Evolutionary conservation across 2,113 vertebrate genomes (phyloP).

Genomic region (Cyanocitta stelleri): DNA sequence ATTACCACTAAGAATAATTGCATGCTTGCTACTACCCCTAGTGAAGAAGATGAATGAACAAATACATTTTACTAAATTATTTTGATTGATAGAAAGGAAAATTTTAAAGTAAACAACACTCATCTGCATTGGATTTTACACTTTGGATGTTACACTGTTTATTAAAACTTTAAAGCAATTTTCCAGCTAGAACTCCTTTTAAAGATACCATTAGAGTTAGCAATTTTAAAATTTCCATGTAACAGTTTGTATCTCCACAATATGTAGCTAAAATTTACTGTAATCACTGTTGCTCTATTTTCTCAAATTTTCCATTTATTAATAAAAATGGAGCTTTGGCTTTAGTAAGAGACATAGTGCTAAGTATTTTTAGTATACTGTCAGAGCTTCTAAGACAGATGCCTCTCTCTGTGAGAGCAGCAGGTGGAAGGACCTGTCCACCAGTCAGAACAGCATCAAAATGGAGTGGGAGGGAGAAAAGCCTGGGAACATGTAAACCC

Average conservation of each 20-base stretch:
- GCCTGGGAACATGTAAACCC: not conserved
- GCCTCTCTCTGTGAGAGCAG: not conserved
- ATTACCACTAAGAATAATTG: not conserved
- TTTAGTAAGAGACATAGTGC: not conserved
- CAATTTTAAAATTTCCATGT: not conserved
- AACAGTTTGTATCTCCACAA: not conserved
- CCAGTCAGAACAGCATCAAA: not conserved
- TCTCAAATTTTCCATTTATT: not conserved
- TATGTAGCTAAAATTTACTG: not conserved
- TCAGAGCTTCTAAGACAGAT: not conserved
- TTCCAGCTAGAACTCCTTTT: not conserved
- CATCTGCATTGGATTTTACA: not conserved
- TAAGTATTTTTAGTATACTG: not conserved
- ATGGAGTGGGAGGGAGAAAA: not conserved
- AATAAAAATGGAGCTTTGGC: not conserved
- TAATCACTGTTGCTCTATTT: not conserved
- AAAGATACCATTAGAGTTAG: not conserved
- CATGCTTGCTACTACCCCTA: not conserved
- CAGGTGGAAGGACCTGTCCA: not conserved
- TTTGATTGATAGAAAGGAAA: not conserved
- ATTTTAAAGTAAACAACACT: not conserved
- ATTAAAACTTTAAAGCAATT: not conserved
- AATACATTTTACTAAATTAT: not conserved
- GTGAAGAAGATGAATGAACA: not conserved
- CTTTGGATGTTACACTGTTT: not conserved